Percentiles rank a stretch among this genome's conserved stretches.
Evolutionary conservation across 2,888 invertebrate genomes (phyloP).

Genomic region (Tenthredo amoena): DNA sequence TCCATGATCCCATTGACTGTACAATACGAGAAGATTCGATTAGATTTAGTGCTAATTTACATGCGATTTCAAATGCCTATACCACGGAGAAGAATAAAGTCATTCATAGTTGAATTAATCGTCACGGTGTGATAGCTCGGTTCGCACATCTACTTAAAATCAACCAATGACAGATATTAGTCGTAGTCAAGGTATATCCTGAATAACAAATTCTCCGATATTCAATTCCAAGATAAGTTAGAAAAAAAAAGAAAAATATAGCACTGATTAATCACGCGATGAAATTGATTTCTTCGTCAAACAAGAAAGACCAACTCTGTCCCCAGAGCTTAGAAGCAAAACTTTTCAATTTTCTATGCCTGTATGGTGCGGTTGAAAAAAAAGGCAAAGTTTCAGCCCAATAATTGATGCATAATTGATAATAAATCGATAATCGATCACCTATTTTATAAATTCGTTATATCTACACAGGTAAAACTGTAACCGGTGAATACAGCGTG

Average conservation of each 20-base stretch:
- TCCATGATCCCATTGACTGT: neutral
- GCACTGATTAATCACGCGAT: constrained; percentile 37
- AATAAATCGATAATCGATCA: neutral
- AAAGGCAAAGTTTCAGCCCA: neutral
- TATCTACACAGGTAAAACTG: constrained; percentile 62
- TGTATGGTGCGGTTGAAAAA: neutral
- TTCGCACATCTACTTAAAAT: neutral
- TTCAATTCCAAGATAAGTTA: neutral
- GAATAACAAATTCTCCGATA: neutral
- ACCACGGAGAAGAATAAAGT: neutral
- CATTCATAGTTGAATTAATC: neutral
- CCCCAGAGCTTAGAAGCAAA: neutral
- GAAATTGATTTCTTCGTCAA: constrained; percentile 13
- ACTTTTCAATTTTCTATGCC: constrained; percentile 18
- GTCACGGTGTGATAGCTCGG: neutral
- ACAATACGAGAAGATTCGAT: constrained; percentile 19
- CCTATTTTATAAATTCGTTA: neutral
- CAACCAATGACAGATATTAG: neutral
- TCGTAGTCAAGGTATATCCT: neutral
- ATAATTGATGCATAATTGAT: constrained; percentile 3
- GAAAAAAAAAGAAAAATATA: neutral
- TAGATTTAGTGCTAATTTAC: constrained; percentile 13
- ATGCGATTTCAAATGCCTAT: neutral
- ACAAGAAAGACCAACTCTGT: neutral
- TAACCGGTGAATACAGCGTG: constrained; percentile 71